These are phyloP conservation scores for Mesoligia furuncula DNA, from an alignment of 2,888 invertebrate genomes.

Conservation along the genomic window DNA sequence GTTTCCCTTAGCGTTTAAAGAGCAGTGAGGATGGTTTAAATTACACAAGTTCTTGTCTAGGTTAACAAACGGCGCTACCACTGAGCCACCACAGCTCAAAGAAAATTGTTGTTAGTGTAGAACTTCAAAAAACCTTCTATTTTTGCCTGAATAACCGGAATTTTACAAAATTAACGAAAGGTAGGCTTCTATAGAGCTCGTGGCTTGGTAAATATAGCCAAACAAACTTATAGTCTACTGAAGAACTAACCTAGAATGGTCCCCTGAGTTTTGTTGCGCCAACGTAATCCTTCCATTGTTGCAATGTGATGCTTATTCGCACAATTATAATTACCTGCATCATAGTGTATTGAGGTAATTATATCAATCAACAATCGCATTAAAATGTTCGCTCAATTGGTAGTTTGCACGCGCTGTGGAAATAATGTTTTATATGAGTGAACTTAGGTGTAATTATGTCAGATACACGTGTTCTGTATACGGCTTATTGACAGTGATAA, in stretches of 20 bases:
- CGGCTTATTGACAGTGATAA: background rate
- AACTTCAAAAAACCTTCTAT: background rate
- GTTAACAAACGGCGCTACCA: too few species aligned
- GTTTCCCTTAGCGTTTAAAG: background rate
- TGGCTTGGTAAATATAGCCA: background rate
- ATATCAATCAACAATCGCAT: conserved; percentile 13
- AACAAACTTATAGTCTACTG: background rate
- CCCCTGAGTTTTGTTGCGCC: background rate
- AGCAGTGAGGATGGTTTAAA: background rate
- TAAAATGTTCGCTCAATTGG: background rate
- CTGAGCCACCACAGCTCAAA: background rate
- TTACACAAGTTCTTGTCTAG: background rate
- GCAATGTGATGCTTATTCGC: conserved; percentile 13
- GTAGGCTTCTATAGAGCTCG: background rate
- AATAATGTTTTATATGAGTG: conserved; percentile 10
- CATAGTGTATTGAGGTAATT: conserved; percentile 3
- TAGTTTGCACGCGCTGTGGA: background rate
- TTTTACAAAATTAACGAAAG: background rate
- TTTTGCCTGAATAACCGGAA: background rate
- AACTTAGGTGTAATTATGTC: background rate
- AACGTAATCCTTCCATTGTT: conserved; percentile 19
- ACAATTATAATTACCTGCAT: conserved; percentile 19
- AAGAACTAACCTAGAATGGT: background rate
- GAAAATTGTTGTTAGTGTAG: background rate
- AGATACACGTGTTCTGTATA: background rate